Conservation (phyloP, 1,140 invertebrate species). For the Euglossa dilemma region DNA sequence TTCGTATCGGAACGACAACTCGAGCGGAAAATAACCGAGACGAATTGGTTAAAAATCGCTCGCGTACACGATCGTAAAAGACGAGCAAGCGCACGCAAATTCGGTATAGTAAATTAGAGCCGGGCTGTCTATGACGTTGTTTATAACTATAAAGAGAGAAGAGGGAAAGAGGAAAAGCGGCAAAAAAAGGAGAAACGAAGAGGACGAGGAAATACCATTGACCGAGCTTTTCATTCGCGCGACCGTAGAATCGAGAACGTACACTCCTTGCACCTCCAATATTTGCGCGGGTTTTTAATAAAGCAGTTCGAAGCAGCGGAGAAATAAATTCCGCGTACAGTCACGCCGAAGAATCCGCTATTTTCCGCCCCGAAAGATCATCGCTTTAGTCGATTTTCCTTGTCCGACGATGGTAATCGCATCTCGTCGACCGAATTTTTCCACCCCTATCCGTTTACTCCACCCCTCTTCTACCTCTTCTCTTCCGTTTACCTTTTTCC, state of each 20-base stretch:
- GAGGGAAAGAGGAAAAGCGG: neutral
- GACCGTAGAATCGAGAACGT: neutral
- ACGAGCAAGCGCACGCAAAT: too few relatives aligned
- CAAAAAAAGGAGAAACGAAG: too few relatives aligned
- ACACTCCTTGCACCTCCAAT: neutral
- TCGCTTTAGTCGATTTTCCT: neutral
- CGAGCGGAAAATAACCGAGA: too few relatives aligned
- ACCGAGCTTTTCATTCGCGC: neutral
- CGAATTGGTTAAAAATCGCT: too few relatives aligned
- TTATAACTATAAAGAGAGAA: neutral
- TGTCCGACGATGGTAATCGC: neutral
- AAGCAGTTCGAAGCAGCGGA: constrained; percentile 10
- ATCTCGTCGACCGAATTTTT: neutral
- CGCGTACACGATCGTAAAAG: too few relatives aligned
- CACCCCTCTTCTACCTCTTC: too few relatives aligned
- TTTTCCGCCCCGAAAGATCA: neutral
- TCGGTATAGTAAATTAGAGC: too few relatives aligned
- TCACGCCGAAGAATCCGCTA: too few relatives aligned
- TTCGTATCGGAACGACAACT: too few relatives aligned
- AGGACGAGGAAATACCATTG: neutral
- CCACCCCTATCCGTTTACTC: too few relatives aligned
- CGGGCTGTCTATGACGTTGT: too few relatives aligned
- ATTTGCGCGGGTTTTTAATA: constrained; percentile 12
- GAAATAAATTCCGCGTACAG: neutral
- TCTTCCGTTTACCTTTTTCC: neutral